These are phyloP conservation scores for Echinarachnius parma DNA, from an alignment of 53 echinoderm and acorn worm genomes.

Conservation along the genomic window DNA sequence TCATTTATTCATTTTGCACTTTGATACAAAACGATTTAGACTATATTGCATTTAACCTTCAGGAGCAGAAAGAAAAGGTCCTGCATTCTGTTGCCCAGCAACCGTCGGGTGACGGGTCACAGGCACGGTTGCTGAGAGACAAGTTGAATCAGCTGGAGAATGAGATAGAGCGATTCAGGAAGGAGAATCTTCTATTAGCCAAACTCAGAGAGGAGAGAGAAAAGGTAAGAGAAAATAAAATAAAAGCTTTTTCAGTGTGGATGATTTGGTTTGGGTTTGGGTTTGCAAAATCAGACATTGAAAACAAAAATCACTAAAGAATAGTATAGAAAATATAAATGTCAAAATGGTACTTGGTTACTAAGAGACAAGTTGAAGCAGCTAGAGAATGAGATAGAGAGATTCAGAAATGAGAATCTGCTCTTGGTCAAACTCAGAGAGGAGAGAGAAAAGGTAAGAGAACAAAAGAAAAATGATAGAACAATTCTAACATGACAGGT, in stretches of 20 bases:
- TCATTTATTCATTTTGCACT: too few species aligned
- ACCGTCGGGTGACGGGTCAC: slow-evolving; percentile 73
- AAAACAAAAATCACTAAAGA: too few species aligned
- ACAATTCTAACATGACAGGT: too few species aligned
- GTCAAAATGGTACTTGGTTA: too few species aligned
- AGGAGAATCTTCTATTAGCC: slow-evolving; percentile 80
- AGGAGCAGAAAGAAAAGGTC: slow-evolving; percentile 27
- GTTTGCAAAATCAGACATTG: too few species aligned
- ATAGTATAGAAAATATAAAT: too few species aligned
- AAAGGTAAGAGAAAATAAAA: slow-evolving; percentile 61
- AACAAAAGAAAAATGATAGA: too few species aligned
- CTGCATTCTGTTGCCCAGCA: slow-evolving; percentile 49
- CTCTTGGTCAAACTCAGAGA: slow-evolving; percentile 78
- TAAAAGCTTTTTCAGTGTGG: too few species aligned
- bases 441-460: slow-evolving; percentile 88
- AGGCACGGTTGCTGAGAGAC: slow-evolving; percentile 78
- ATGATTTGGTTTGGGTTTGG: too few species aligned
- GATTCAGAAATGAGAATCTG: slow-evolving; percentile 84
- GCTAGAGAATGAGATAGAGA: slow-evolving; percentile 90
- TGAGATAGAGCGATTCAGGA: slow-evolving; percentile 90
- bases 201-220: slow-evolving; percentile 93
- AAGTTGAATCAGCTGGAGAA: slow-evolving; percentile 84
- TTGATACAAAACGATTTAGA: too few species aligned
- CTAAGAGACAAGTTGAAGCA: slow-evolving; percentile 79
- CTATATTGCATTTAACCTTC: too few species aligned